These are phyloP conservation scores for Aphelenchoides besseyi DNA, from an alignment of 1,140 invertebrate species.

Conservation along the genomic window DNA sequence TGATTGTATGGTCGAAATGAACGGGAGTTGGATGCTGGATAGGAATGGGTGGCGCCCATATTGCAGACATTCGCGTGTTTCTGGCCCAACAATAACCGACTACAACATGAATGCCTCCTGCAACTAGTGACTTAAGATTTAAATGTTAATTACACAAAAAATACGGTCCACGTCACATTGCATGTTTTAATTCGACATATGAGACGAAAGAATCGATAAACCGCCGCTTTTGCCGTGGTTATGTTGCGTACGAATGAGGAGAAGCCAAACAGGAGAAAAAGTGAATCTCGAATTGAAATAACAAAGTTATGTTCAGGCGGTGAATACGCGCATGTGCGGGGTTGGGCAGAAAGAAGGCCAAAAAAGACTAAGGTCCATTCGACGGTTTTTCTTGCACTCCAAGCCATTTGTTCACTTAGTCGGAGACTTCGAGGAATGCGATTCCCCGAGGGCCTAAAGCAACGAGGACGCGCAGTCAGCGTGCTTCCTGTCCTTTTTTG, in stretches of 20 bases:
- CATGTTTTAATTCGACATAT: too few species aligned
- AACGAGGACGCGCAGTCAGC: background rate
- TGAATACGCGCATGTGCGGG: background rate
- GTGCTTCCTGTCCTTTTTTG: background rate
- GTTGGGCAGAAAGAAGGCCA: background rate
- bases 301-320: constrained; percentile 2
- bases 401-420: background rate
- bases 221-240: background rate
- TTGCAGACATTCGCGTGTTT: background rate
- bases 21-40: background rate
- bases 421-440: constrained; percentile 2
- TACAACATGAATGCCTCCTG: background rate
- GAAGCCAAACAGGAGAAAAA: background rate
- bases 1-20: background rate
- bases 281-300: constrained; percentile 6
- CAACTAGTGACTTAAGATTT: too few species aligned
- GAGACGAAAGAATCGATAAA: background rate
- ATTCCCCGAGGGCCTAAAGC: background rate
- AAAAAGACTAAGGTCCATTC: background rate
- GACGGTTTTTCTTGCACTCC: background rate
- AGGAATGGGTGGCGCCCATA: background rate
- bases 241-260: background rate
- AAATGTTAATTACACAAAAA: too few species aligned
- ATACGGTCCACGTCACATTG: too few species aligned
- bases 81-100: background rate